Percentiles rank a stretch among this genome's conserved stretches.
Conservation (phyloP, 2,888 invertebrate genomes). For the Hedya salicella region DNA sequence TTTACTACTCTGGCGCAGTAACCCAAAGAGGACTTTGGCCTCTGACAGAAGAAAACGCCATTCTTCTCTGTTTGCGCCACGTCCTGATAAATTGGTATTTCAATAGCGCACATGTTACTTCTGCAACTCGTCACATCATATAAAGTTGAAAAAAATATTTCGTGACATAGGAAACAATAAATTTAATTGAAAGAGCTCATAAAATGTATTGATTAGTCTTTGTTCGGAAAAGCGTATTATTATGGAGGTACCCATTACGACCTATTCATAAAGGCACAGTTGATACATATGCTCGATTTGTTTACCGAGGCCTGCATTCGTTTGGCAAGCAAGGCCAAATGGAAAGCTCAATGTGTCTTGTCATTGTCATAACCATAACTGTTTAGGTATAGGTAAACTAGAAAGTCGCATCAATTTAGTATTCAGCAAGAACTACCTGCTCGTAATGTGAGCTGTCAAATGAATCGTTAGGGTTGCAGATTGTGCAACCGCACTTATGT, state of each 20-base stretch:
- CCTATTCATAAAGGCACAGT: background rate
- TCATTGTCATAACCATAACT: conserved; percentile 15
- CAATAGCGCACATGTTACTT: too few relatives aligned
- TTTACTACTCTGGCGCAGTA: too few relatives aligned
- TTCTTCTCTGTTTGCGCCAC: too few relatives aligned
- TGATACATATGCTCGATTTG: conserved; percentile 1
- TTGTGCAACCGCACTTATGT: conserved; percentile 32
- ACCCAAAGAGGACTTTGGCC: too few relatives aligned
- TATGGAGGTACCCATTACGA: background rate
- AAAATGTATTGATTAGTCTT: conserved; percentile 18
- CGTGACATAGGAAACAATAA: conserved; percentile 8
- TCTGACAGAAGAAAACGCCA: too few relatives aligned
- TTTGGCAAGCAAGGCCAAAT: conserved; percentile 21
- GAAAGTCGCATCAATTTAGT: conserved; percentile 25
- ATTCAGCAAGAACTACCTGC: conserved; percentile 18
- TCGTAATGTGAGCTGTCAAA: conserved; percentile 32
- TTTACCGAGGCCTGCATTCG: conserved; percentile 1
- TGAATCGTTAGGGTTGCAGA: conserved; percentile 26
- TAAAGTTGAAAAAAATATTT: background rate
- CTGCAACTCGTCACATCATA: too few relatives aligned
- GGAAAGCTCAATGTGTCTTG: background rate
- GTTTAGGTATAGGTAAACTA: conserved; percentile 17
- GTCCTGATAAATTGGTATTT: too few relatives aligned
- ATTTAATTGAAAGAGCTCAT: conserved; percentile 3
- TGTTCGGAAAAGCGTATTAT: background rate